A percentile compares a stretch with the other conserved stretches of the same genome.
Conservation (phyloP, 2,113 vertebrate species). For the Brachionichthys hirsutus region DNA sequence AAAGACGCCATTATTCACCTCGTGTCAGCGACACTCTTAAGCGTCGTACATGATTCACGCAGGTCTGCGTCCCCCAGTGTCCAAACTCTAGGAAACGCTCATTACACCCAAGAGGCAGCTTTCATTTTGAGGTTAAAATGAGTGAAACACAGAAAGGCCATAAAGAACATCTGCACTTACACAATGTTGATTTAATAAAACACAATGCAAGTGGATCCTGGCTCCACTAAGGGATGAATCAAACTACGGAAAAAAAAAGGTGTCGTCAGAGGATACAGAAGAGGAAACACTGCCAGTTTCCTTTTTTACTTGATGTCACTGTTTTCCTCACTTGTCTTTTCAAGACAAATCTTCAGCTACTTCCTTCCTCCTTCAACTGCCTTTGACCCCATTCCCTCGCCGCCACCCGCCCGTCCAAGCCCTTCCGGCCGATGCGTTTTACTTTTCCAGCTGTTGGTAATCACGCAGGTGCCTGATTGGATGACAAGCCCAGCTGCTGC, state of each 20-base stretch:
- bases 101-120: conserved; percentile 40
- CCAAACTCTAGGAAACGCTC: neutral
- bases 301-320: neutral
- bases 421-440: conserved; percentile 20
- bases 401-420: conserved; percentile 15
- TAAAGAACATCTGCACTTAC: conserved; percentile 47
- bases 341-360: neutral
- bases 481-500: conserved; percentile 54
- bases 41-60: conserved; percentile 30
- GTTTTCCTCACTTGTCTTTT: conserved; percentile 11
- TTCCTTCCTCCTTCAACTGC: conserved; percentile 22
- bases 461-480: conserved; percentile 72
- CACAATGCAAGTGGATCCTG: conserved; percentile 6
- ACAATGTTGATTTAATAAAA: conserved; percentile 19
- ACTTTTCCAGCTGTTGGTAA: conserved; percentile 69
- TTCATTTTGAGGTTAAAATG: conserved; percentile 48
- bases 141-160: conserved; percentile 44
- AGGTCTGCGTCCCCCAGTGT: neutral
- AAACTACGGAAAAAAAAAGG: neutral
- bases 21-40: conserved; percentile 43
- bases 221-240: neutral
- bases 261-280: too few relatives aligned
- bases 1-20: conserved; percentile 42
- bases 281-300: neutral
- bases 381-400: conserved; percentile 24